These are phyloP conservation scores for Cardinalis cardinalis DNA, from an alignment of 2,113 vertebrate species.

Conservation along the genomic window DNA sequence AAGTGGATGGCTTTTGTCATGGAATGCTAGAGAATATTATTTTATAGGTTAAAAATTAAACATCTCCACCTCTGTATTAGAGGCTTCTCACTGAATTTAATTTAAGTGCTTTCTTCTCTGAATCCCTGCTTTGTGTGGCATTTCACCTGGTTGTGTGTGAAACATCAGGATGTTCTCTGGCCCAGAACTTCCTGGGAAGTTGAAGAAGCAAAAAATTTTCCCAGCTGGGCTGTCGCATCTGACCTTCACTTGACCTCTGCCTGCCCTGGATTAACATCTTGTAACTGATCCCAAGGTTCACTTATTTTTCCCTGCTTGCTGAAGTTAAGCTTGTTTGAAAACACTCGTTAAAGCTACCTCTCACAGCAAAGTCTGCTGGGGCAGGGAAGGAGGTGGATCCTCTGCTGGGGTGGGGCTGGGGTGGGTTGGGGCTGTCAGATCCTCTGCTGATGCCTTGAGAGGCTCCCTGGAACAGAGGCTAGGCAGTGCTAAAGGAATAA, in stretches of 20 bases:
- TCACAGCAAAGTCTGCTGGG: not conserved
- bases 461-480: not conserved
- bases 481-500: not conserved
- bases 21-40: not conserved
- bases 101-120: not conserved
- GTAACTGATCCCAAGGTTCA: not conserved
- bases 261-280: not conserved
- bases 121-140: not conserved
- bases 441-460: not conserved
- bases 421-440: fast-evolving
- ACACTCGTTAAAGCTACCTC: not conserved
- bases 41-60: constrained; percentile 26
- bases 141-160: not conserved
- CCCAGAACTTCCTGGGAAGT: not conserved
- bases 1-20: constrained; percentile 33
- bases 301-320: not conserved
- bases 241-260: not conserved
- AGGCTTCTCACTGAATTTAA: not conserved
- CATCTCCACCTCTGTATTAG: not conserved
- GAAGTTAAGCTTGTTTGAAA: not conserved
- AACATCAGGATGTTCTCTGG: not conserved
- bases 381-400: not conserved
- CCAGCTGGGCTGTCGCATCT: not conserved
- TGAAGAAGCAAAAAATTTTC: not conserved
- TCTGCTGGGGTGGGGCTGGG: fast-evolving